Base-by-base conservation (phyloP, 2,113 vertebrate genomes). In the Acrocephalus arundinaceus region DNA sequence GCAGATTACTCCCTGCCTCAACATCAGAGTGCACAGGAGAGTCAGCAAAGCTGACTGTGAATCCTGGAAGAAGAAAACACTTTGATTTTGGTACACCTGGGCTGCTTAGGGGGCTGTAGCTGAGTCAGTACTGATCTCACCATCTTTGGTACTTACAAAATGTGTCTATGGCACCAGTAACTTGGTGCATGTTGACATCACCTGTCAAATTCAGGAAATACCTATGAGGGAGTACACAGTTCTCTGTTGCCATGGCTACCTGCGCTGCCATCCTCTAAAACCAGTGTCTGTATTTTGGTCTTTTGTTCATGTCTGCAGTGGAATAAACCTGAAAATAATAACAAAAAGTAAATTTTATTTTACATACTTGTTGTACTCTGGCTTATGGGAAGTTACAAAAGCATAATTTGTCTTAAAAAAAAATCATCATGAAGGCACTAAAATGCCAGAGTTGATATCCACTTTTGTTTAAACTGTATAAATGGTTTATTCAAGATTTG, bases 161-260 rank as follows among this genome's bases (percentile, higher is more conserved):
- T 8, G 20, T 73, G 55, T 18, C 67, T 54, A 0, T 55, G 46
- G 63, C 41, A 46, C 75, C 49, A 52, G 46, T 25, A 49, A 65
- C 22, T 72, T 35, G 13, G 33, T 37, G n/a, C 3, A 3, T 24
- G 27, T 46, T 89, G 82, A n/a, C 52, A 71, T 63, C 6, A 28
- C 17, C n/a, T 57, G n/a, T 23, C 37, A 49, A 86, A 80, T 49
- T 37, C 59, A 74, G 86, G 45, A 86, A 86, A 88, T 57, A 80
- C 51, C 71, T 66, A 37, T 41, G 35, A 86, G 41, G 9, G 5
- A 85, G 33, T 13, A 33, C 27, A 46, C 22, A 22, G 31, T 57
- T 87, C 59, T 77, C 52, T 73, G 89, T 94, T 96, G 84, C 89
- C 65, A 55, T 91, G 76, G 45, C 55, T 77, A 87, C 55, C 18